Evolutionary conservation across 2,797 vertebrate genomes (phyloP).

Genomic region (Halcyon chelicuti): DNA sequence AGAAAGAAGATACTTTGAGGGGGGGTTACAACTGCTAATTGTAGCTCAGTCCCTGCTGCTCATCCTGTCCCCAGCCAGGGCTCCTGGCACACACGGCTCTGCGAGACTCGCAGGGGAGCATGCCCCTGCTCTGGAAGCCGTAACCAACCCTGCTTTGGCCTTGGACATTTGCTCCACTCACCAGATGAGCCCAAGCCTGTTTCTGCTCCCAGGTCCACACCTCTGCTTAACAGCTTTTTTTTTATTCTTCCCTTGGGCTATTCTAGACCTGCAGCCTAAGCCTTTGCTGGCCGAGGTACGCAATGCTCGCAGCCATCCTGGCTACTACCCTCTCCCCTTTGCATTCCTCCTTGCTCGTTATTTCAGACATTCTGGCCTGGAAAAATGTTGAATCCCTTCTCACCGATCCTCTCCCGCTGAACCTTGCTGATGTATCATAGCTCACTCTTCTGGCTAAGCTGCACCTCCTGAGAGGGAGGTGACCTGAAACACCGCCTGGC

Average conservation of each 20-base stretch:
- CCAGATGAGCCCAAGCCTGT: background rate
- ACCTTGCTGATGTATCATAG: background rate
- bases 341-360: constrained; percentile 9
- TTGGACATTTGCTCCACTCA: background rate
- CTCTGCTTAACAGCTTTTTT: constrained; percentile 25
- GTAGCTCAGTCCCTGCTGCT: background rate
- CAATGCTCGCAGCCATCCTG: constrained; percentile 1
- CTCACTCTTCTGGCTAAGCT: background rate
- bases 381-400: background rate
- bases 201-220: constrained; percentile 45
- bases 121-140: background rate
- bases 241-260: constrained; percentile 47
- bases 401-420: background rate
- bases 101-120: background rate
- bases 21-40: background rate
- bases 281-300: background rate
- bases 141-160: background rate
- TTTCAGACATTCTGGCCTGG: constrained; percentile 22
- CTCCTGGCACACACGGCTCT: background rate
- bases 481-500: background rate
- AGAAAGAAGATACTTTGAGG: background rate
- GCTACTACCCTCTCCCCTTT: constrained; percentile 26
- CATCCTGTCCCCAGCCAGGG: background rate
- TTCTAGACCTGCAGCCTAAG: constrained; percentile 35
- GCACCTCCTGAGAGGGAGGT: background rate